Conservation (phyloP, 2,888 invertebrate genomes). For the Pediacus dermestoides region DNA sequence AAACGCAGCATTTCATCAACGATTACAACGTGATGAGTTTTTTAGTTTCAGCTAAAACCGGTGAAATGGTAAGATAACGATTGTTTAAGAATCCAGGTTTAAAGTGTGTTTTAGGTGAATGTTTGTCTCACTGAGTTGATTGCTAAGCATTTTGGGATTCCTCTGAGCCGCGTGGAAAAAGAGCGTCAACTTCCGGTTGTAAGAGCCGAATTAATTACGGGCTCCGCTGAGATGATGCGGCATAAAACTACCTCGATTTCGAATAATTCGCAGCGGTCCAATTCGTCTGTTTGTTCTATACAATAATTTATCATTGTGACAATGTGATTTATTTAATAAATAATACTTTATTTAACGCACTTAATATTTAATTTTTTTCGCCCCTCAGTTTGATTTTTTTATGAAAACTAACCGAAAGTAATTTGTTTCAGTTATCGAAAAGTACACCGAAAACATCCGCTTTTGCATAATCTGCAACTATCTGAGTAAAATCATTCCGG, state of each 20-base stretch:
- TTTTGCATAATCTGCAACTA: constrained; percentile 99
- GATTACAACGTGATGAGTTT: constrained; percentile 60
- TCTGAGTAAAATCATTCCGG: constrained; percentile 96
- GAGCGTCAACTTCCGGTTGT: constrained; percentile 65
- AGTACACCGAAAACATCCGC: constrained; percentile 96
- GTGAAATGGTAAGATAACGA: constrained; percentile 59
- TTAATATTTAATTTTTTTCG: no score
- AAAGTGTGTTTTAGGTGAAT: constrained; percentile 55
- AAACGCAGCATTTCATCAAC: constrained; percentile 62
- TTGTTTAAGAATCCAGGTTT: neutral
- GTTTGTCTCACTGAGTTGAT: constrained; percentile 66
- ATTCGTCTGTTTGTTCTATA: constrained; percentile 26
- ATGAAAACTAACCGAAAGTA: no score
- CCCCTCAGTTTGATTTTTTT: no score
- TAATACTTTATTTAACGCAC: no score
- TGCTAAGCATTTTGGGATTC: constrained; percentile 63
- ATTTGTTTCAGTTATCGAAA: constrained; percentile 86
- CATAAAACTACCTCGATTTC: constrained; percentile 23
- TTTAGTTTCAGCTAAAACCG: constrained; percentile 68
- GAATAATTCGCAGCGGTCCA: constrained; percentile 12
- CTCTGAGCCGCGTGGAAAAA: constrained; percentile 61
- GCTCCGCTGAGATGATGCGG: no score
- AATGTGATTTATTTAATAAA: no score
- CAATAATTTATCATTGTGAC: constrained; percentile 22
- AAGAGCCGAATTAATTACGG: constrained; percentile 61